Evolutionary conservation across 2,888 invertebrate species (phyloP).

Genomic region (Cantharis nigra): DNA sequence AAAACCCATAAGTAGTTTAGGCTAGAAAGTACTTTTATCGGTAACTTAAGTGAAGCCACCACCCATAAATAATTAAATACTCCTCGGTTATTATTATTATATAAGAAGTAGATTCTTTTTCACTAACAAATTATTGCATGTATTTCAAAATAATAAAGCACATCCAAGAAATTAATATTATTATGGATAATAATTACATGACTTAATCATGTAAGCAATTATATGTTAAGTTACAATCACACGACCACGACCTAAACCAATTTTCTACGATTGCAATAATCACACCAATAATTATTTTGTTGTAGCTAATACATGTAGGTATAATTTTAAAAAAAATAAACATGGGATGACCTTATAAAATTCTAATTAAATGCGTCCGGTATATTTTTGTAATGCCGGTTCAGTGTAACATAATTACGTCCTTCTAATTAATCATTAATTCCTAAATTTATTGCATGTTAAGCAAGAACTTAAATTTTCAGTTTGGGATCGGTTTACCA

Average conservation of each 20-base stretch:
- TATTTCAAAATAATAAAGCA: not conserved
- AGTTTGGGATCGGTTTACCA: not conserved
- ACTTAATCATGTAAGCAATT: not conserved
- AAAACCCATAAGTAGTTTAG: not conserved
- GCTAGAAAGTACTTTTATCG: not conserved
- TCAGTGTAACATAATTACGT: not conserved
- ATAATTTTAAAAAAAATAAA: not conserved
- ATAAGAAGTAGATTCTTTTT: not conserved
- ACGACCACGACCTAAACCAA: not conserved
- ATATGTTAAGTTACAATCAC: not conserved
- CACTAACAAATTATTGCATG: not conserved
- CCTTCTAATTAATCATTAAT: not conserved
- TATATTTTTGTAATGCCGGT: not conserved
- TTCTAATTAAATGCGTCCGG: not conserved
- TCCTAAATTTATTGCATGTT: not conserved
- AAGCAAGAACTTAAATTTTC: not conserved
- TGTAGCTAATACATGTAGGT: not conserved
- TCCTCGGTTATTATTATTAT: not conserved
- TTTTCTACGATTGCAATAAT: not conserved
- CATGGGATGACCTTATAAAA: not conserved
- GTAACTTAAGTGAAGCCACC: not conserved
- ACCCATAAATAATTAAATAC: not conserved
- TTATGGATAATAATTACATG: not conserved
- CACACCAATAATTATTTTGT: not conserved
- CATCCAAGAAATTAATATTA: not conserved